Evolutionary conservation across 2,113 vertebrate genomes (phyloP), one percentile per base, ranked within the genome.

Genomic region (Triplophysa rosa): DNA sequence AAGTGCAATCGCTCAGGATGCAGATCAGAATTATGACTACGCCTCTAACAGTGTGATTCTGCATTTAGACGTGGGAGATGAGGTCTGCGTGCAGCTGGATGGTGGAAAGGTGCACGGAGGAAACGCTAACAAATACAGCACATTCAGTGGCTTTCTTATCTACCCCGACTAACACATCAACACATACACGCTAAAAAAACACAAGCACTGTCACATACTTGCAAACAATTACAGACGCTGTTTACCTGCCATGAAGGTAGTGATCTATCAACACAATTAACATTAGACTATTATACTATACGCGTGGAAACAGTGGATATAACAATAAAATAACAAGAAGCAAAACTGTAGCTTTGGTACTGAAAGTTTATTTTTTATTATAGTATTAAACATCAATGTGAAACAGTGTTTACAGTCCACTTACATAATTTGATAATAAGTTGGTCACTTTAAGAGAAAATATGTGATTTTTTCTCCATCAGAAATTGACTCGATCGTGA

Each of bases 111-210:
- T 96, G 58, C 96, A 97, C 0, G 95, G 96, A 0, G 96, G 96
- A 54, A 97, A 96, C 89, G 96, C 93, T 89, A 97, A 97, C 90
- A 97, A 97, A 90, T 97, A 97, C 91, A 96, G 95, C 92, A 97
- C 95, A 84, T 97, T 97, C 91, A 96, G 95, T 0, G 96, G 96
- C 82, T 97, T 97, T 90, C 95, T 97, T 88, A 95, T 97, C 90
- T 97, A 96, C 87, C 94, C 95, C 0, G 94, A 96, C 83, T 93
- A 89, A 92, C 80, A 83, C 68, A 40, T 47, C 29, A 6, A 61
- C 52, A 45, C 59, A 61, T 26, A 54, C 54, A 45, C 59, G 49
- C 49, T 52, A 16, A 52, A 58, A 58, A 33, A 47, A 14, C 47
- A 62, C 17, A 78, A 49, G 61, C 58, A 69, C 54, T 45, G 9